A percentile compares a stretch with the other conserved stretches of the same genome.
Conservation (phyloP, 2,888 invertebrate species). For the Lampropteryx suffumata region DNA sequence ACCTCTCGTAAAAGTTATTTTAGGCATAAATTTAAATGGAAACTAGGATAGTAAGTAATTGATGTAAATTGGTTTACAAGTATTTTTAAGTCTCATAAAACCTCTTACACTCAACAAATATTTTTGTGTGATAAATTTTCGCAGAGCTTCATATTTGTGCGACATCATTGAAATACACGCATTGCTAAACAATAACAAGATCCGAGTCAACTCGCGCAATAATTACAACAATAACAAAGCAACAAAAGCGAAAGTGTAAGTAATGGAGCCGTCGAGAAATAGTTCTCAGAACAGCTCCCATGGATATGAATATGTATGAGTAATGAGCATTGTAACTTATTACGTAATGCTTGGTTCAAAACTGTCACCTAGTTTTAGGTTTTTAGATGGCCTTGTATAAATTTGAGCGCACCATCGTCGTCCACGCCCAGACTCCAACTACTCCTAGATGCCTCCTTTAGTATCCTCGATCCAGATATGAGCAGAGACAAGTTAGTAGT, state of each 20-base stretch:
- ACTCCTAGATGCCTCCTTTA: neutral
- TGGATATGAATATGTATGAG: slow-evolving; percentile 34
- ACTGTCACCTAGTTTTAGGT: too few relatives aligned
- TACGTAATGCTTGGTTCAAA: slow-evolving; percentile 23
- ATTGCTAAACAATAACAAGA: slow-evolving; percentile 8
- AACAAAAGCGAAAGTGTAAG: slow-evolving; percentile 34
- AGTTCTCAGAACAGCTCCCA: slow-evolving; percentile 32
- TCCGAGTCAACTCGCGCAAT: slow-evolving; percentile 18
- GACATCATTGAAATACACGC: slow-evolving; percentile 3
- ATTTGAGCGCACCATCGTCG: too few relatives aligned
- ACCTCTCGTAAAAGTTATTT: slow-evolving; percentile 31
- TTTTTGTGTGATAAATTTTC: too few relatives aligned
- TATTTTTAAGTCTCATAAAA: too few relatives aligned
- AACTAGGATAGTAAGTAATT: neutral
- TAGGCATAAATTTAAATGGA: slow-evolving; percentile 23
- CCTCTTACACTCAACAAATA: too few relatives aligned
- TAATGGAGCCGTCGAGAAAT: slow-evolving; percentile 27
- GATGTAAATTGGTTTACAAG: too few relatives aligned
- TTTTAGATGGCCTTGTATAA: too few relatives aligned
- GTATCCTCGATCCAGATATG: too few relatives aligned
- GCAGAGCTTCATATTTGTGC: neutral
- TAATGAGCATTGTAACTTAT: slow-evolving; percentile 25
- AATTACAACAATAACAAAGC: slow-evolving; percentile 28
- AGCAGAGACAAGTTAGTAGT: too few relatives aligned
- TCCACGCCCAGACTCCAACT: neutral